These are phyloP conservation scores for Ia io DNA, from an alignment of 2,113 vertebrate genomes.

Conservation along the genomic window DNA sequence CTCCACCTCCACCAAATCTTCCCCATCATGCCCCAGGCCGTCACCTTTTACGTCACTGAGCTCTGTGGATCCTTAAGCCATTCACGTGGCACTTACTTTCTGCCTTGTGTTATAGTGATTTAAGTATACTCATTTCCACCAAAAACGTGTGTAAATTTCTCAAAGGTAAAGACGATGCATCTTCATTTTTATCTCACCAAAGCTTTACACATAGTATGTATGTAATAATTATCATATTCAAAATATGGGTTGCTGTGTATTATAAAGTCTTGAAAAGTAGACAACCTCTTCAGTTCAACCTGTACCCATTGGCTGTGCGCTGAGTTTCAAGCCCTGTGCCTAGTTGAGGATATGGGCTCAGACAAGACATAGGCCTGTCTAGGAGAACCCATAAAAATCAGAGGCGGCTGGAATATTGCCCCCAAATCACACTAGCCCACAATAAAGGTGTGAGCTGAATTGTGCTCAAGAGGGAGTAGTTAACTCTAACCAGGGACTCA, in stretches of 20 bases:
- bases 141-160: neutral
- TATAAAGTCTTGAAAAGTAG: neutral
- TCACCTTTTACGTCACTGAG: neutral
- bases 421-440: neutral
- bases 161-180: neutral
- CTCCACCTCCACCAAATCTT: neutral
- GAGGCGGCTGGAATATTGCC: neutral
- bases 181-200: neutral
- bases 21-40: neutral
- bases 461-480: neutral
- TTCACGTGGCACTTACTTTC: neutral
- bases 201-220: neutral
- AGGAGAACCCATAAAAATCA: neutral
- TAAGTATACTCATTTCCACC: neutral
- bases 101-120: neutral
- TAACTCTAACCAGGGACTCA: neutral
- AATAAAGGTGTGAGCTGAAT: neutral
- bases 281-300: neutral
- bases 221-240: neutral
- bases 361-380: neutral
- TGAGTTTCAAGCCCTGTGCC: neutral
- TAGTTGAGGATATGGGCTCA: neutral
- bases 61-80: neutral
- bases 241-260: neutral
- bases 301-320: neutral